Percentiles rank a stretch among this genome's conserved stretches.
phyloP scores from a whole-genome alignment of 2,797 vertebrate genomes.

The Phrynocephalus forsythii region DNA sequence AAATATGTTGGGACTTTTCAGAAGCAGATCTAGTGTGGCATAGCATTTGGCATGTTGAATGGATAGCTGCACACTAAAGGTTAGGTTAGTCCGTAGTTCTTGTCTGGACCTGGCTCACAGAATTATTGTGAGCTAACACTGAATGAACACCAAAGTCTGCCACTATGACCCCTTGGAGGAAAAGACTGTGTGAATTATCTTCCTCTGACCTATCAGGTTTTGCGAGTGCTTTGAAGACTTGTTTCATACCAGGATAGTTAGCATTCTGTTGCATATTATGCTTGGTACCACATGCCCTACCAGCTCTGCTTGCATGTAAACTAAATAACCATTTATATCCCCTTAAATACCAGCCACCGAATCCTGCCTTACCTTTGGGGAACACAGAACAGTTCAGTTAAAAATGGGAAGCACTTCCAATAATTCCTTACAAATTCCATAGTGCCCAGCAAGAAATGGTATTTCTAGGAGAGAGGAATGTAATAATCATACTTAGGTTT shows the following conservation, averaged over 20 bases:
- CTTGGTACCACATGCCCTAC: background rate
- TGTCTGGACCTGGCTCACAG: background rate
- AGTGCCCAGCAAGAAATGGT: background rate
- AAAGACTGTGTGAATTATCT: background rate
- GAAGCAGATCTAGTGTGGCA: background rate
- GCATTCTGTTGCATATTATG: background rate
- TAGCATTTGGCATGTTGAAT: background rate
- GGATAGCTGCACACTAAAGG: background rate
- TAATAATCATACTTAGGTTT: no score
- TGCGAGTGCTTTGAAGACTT: background rate
- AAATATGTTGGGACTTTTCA: no score
- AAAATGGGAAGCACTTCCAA: background rate
- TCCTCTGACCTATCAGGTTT: background rate
- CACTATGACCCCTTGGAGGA: background rate
- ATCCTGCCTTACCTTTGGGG: background rate
- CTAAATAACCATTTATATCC: background rate
- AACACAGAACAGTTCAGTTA: background rate
- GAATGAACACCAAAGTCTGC: background rate
- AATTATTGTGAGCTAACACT: background rate
- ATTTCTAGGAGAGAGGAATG: no score
- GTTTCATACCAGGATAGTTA: background rate
- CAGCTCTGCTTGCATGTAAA: background rate
- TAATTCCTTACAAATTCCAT: background rate
- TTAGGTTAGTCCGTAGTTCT: background rate
- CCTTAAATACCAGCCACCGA: background rate